Conservation (phyloP, 23 tunicate genomes). For the Halocynthia aurantium region DNA sequence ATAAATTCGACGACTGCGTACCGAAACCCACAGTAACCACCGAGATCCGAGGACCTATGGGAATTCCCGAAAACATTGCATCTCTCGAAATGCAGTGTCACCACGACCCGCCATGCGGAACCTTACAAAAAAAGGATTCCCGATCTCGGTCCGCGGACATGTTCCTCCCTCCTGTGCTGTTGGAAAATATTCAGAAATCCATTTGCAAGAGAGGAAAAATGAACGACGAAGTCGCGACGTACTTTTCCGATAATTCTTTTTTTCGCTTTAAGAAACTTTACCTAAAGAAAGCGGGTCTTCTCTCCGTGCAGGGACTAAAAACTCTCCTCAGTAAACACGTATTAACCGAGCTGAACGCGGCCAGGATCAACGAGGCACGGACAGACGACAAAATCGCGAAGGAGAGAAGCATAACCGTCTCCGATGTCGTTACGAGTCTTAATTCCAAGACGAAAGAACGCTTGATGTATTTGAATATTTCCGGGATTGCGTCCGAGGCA, state of each 20-base stretch:
- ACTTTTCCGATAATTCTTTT: background rate
- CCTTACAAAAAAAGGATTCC: background rate
- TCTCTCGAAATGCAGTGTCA: slow-evolving; percentile 12
- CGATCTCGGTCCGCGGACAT: background rate
- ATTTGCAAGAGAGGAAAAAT: slow-evolving; percentile 8
- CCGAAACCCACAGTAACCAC: background rate
- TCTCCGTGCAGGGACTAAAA: slow-evolving; percentile 1
- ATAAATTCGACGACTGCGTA: slow-evolving; percentile 10
- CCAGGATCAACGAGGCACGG: slow-evolving; percentile 2
- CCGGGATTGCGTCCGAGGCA: slow-evolving; percentile 6
- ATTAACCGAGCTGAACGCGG: slow-evolving; percentile 16
- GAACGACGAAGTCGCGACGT: slow-evolving; percentile 7
- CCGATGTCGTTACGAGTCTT: slow-evolving; percentile 5
- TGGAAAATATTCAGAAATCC: slow-evolving; percentile 6
- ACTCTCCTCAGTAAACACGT: slow-evolving; percentile 11
- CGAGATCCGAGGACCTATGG: background rate
- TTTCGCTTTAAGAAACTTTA: slow-evolving; percentile 1
- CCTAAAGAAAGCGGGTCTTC: slow-evolving; percentile 15
- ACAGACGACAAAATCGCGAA: background rate
- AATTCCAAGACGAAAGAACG: slow-evolving; percentile 15
- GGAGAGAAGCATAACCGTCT: slow-evolving; percentile 4
- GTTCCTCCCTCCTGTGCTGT: slow-evolving; percentile 2
- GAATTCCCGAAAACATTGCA: slow-evolving; percentile 1
- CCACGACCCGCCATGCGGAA: slow-evolving; percentile 25
- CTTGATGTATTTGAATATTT: slow-evolving; percentile 16